Evolutionary conservation across 1,140 invertebrate species (phyloP).

Genomic region (Trichonephila clavata): DNA sequence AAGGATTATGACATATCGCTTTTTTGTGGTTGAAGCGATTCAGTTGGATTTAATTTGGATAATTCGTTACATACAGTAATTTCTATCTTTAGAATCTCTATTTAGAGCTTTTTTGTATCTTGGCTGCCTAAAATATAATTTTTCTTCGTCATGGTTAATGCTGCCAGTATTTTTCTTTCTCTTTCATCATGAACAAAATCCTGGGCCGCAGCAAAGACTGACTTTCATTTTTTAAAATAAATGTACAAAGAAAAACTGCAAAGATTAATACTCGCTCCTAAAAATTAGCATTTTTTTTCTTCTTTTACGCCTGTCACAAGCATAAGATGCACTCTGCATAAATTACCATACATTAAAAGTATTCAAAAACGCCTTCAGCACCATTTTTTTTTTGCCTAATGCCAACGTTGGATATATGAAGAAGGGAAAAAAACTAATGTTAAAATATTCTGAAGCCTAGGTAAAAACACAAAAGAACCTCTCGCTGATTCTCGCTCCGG

Average conservation of each 20-base stretch:
- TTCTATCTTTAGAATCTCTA: too few species aligned
- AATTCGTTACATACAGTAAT: too few species aligned
- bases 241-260: conserved; percentile 16
- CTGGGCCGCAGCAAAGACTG: not conserved
- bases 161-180: not conserved
- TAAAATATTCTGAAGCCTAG: not conserved
- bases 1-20: too few species aligned
- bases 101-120: too few species aligned
- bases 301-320: not conserved
- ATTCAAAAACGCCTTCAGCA: not conserved
- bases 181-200: not conserved
- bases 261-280: conserved; percentile 42
- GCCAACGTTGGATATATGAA: not conserved
- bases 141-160: not conserved
- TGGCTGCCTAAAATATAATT: too few species aligned
- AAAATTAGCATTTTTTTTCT: conserved; percentile 61
- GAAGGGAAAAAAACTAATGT: not conserved
- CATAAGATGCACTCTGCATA: conserved; percentile 54
- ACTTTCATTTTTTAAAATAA: conserved; percentile 40
- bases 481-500: not conserved
- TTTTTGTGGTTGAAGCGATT: too few species aligned
- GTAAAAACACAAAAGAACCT: conserved; percentile 2
- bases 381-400: not conserved
- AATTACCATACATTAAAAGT: conserved; percentile 61
- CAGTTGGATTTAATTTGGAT: too few species aligned